Evolutionary conservation across 2,797 vertebrate species (phyloP).

Genomic region (Todus mexicanus): DNA sequence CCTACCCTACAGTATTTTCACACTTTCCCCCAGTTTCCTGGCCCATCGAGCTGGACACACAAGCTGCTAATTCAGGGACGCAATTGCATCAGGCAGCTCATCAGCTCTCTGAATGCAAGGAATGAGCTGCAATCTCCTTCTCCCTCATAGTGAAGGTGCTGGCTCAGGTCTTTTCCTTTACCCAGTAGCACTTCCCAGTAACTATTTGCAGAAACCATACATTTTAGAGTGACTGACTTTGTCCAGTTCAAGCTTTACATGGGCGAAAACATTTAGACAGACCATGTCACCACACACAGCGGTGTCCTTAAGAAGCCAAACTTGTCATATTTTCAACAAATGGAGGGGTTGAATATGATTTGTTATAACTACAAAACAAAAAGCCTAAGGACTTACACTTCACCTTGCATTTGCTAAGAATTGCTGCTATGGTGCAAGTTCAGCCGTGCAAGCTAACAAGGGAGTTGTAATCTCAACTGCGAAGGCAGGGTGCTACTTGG

Average conservation of each 20-base stretch:
- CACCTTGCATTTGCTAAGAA: neutral
- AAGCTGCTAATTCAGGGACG: neutral
- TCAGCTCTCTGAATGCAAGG: neutral
- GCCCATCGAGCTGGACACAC: neutral
- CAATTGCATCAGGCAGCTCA: neutral
- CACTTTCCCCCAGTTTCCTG: neutral
- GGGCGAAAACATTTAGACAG: neutral
- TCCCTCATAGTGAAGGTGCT: neutral
- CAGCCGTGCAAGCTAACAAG: neutral
- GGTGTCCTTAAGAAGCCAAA: neutral
- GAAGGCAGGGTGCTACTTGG: neutral
- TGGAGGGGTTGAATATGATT: neutral
- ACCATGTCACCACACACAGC: neutral
- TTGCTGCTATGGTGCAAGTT: neutral
- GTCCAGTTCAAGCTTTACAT: neutral
- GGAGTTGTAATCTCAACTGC: neutral
- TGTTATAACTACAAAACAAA: neutral
- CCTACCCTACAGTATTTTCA: neutral
- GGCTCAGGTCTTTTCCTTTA: neutral
- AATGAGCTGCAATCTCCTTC: neutral
- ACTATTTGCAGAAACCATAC: neutral
- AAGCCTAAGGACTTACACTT: conserved; percentile 1
- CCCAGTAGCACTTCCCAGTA: neutral
- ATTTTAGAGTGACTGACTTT: neutral
- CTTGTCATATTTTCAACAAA: neutral